Percentiles rank a stretch among this genome's conserved stretches.
phyloP scores from a whole-genome alignment of 2,888 invertebrate species.

The Hirtodrosophila duncani region DNA sequence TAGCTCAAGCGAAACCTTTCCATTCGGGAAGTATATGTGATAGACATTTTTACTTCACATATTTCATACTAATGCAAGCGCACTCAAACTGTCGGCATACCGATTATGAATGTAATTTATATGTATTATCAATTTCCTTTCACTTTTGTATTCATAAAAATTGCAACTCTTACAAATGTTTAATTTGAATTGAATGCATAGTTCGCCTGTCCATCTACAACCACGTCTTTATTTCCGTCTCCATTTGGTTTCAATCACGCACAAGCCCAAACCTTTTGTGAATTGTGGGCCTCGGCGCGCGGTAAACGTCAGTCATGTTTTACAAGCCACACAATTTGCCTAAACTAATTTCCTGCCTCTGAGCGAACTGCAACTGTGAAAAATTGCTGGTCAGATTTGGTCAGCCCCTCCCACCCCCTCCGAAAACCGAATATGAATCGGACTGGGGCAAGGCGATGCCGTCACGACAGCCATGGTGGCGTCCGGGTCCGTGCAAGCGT shows the following conservation, averaged over 20 bases:
- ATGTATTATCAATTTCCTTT: no score
- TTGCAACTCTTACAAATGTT: background rate
- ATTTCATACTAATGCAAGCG: no score
- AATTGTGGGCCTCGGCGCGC: slow-evolving; percentile 29
- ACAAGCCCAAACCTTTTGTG: slow-evolving; percentile 42
- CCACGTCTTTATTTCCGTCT: background rate
- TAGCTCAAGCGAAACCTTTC: no score
- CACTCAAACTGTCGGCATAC: no score
- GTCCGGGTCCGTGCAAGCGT: background rate
- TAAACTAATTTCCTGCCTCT: slow-evolving; percentile 76
- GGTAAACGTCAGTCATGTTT: slow-evolving; percentile 66
- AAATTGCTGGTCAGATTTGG: slow-evolving; percentile 52
- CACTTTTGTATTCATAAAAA: no score
- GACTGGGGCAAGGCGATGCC: slow-evolving; percentile 13
- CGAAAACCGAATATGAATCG: no score
- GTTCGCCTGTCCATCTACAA: slow-evolving; percentile 30
- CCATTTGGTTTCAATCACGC: slow-evolving; percentile 59
- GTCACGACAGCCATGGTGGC: slow-evolving; percentile 24
- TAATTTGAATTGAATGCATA: background rate
- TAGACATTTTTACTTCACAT: no score
- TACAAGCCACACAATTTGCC: slow-evolving; percentile 75
- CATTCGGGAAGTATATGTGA: no score
- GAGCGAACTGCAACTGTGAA: slow-evolving; percentile 46
- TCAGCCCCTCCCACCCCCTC: background rate
- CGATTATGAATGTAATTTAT: no score